Base-by-base conservation (phyloP, 2,888 invertebrate species). In the Campoletis raptor region DNA sequence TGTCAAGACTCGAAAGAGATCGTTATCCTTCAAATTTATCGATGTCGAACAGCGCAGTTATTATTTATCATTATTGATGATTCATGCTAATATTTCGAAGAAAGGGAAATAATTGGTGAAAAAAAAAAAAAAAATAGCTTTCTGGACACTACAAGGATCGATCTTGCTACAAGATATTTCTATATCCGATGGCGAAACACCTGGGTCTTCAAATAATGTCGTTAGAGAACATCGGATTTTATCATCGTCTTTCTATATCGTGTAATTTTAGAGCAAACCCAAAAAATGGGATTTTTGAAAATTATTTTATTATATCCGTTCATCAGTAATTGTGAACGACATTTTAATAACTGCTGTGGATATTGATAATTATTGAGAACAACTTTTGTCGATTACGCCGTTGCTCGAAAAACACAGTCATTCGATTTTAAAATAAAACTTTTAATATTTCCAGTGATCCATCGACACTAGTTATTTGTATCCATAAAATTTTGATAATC, bases 11-110 rank as follows among this genome's bases (percentile, higher is more conserved):
- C 21, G 67, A 74, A 54, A 42, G 67, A 81, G 81, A 81, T 81
- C 81, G 57, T 81, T 81, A 81, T 76, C 81, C 40, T 45, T 8
- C 21, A 66, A 81, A 81, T 81, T 81, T 81, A 81, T 81, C 67
- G 81, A 69, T 81, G 74, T 67, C 52, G 54, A 76, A 69, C 54
- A 74, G 54, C 24, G 52, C 54, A 57, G 74, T 81, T 81, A 76
- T 76, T 66, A 74, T 42, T 76, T 67, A 67, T 69, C 74, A 67
- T 74, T 81, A 81, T 76, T 67, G 81, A 69, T 76, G 66, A 18
- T 67, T 21, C n/a, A 74, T 72, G 80, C 30, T 80, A 80, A 80
- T 80, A 72, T 48, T 42, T 48, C 2, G 45, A 42, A 37, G 45
- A 30, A 48, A 80, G 54, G 57, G 36, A 36, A 72, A 64, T 72